Base-by-base conservation (phyloP, 2,888 invertebrate species). In the Hypolimnas misippus region DNA sequence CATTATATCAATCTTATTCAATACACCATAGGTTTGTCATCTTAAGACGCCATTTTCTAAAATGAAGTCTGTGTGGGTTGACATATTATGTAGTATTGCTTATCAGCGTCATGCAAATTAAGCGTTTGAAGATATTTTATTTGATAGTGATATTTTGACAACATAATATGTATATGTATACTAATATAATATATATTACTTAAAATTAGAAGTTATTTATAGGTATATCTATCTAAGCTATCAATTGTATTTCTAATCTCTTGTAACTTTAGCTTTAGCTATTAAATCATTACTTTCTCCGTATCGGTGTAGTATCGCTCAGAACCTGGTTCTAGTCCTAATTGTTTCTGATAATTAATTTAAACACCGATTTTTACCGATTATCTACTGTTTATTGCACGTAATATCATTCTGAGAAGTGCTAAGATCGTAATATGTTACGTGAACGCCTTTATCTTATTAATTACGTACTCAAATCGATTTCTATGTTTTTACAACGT, bases 401-500 rank as follows among this genome's bases (percentile, higher is more conserved):
- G 44, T 46, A 21, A 42, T 17, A 42, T 42, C 42, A 17, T 40
- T 57, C 19, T 12, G 38, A 51, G 57, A 51, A 51, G 35, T 57
- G 21, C 4, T 12, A 21, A 46, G 19, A 21, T 40, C 29, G 31
- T 51, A 38, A 57, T 29, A 4, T 7, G 19, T 57, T 57, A 31
- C 35, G 35, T 51, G 52, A 52, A 40, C 29, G 52, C 7, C 10
- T 35, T 52, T 33, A 33, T 58, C 49, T 14, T 29, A n/a, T 49
- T 14, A 49, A 49, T 49, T 49, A 49, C 49, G 49, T 49, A 29
- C n/a, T 29, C 25, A 29, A 29, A 49, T 57, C 49, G 35, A 35
- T 35, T 49, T 33, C 19, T 57, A 14, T 14, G 49, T 57, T 49
- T 19, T 57, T 57, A 16, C 10, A 16, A 25, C 25, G 33, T 46